Base-by-base conservation (phyloP, 2,888 invertebrate genomes). In the Lithophane socia region DNA sequence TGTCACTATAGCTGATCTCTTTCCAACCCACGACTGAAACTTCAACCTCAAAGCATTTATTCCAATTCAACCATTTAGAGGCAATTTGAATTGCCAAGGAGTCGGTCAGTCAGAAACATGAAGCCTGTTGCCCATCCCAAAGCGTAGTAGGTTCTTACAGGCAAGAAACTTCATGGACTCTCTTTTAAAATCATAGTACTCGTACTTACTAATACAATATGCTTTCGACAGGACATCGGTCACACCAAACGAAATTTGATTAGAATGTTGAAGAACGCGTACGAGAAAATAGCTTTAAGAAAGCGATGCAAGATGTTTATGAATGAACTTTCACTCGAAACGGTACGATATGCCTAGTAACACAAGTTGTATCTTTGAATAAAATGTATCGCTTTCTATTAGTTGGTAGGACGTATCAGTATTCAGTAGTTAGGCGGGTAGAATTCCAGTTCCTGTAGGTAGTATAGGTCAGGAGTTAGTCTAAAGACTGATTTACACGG, bases 251-350 rank as follows among this genome's bases (percentile, higher is more conserved):
- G 94, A 86, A 91, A 92, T 89, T 79, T 96, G 85, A 75, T 92
- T 88, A 92, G 88, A 91, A 90, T 92, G 79, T 86, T 95, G 92
- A 95, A 94, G 94, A 93, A 80, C 84, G 89, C 93, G 69, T 94
- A 87, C 90, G 90, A 91, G 86, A 93, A 85, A 91, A 86, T 95
- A 82, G 84, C 90, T 92, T 1, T 79, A 75, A 94, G 92, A 94
- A 95, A 94, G 92, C 92, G 92, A 86, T 95, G 93, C 94, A 94
- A 94, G 94, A 87, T 93, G 83, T 91, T 93, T 71, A 84, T 89
- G 88, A 76, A 73, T 80, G 88, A 89, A 86, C 94, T 95, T 90
- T 90, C 95, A 80, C 92, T 93, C 84, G 95, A 95, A 88, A 95
- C 96, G 96, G 96, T 96, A 96, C 92, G 92, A 86, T 88, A 79